Evolutionary conservation across 1,140 invertebrate genomes (phyloP), one percentile per base, ranked within the genome.

Genomic region (Macrobrachium rosenbergii): DNA sequence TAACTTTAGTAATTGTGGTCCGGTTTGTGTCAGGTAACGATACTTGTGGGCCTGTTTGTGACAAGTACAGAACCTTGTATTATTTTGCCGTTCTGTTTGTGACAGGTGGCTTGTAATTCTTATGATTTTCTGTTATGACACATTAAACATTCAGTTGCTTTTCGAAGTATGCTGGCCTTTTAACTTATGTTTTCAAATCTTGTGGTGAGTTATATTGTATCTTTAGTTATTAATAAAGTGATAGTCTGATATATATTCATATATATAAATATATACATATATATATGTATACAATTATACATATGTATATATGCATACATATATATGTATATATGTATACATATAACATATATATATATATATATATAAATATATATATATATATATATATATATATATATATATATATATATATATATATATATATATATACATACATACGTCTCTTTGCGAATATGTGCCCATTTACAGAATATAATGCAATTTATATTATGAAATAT

Each of bases 231-330:
- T 43, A 58, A 7, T 58, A 14, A 2, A 45, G 2, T 37, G 59
- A 64, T 37, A 12, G 45, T 7, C 63, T 28, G 14, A 10, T 80
- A 28, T 80, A 80, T 58, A 58, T 62, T 5, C 23, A 52, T 28
- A 80, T 37, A 62, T 58, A 11, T 62, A 80, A 21, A 80, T 80
- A 62, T 62, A 62, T 62, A 43, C 63, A 43, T 58, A 80, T n/a
- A 37, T 58, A n/a, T 62, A 58, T 10, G n/a, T 60, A 43, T 58
- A 60, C 60, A 79, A 28, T n/a, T 79, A 5, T 16, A 52, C 5
- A 45, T 52, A 21, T 21, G n/a, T 19, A 37, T 43, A 59, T 28
- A 75, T 28, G 12, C 6, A 52, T 52, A 52, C 6, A 2, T 8
- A 52, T 58, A 62, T 80, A 12, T 62, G 23, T 62, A 62, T 62